phyloP scores from a whole-genome alignment of 2,797 vertebrate genomes.

The Notamacropus eugenii region DNA sequence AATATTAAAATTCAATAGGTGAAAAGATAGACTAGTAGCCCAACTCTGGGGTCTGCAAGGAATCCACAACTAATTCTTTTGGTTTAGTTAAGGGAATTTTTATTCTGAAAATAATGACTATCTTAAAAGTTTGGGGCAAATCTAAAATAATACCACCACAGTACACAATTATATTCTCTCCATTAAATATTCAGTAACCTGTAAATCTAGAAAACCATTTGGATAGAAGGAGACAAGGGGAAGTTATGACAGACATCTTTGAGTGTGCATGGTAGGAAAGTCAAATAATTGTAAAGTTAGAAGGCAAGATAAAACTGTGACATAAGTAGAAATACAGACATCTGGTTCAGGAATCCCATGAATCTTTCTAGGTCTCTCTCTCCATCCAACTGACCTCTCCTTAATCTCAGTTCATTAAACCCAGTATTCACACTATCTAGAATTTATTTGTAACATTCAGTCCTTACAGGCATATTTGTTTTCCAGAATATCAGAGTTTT shows the following conservation, averaged over 20 bases:
- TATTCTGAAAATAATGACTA: not conserved
- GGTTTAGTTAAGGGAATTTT: conserved; percentile 11
- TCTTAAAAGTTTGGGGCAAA: not conserved
- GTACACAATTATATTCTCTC: not conserved
- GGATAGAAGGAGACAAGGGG: not conserved
- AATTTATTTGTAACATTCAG: not conserved
- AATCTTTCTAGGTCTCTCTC: not conserved
- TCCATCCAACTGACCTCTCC: not conserved
- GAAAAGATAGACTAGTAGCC: not conserved
- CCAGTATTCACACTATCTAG: not conserved
- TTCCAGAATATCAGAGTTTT: not conserved
- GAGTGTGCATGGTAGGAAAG: not conserved
- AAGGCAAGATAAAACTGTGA: not conserved
- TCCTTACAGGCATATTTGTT: not conserved
- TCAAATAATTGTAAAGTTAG: not conserved
- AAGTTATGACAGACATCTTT: not conserved
- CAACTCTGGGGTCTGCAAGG: not conserved
- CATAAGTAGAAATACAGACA: not conserved
- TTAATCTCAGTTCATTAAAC: not conserved
- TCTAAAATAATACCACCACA: not conserved
- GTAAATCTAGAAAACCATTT: not conserved
- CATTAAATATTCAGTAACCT: not conserved
- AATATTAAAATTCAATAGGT: not conserved
- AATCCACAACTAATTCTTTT: not conserved
- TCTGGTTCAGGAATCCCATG: not conserved